Base-by-base conservation (phyloP, 1,140 invertebrate species). In the Lepidurus arcticus region DNA sequence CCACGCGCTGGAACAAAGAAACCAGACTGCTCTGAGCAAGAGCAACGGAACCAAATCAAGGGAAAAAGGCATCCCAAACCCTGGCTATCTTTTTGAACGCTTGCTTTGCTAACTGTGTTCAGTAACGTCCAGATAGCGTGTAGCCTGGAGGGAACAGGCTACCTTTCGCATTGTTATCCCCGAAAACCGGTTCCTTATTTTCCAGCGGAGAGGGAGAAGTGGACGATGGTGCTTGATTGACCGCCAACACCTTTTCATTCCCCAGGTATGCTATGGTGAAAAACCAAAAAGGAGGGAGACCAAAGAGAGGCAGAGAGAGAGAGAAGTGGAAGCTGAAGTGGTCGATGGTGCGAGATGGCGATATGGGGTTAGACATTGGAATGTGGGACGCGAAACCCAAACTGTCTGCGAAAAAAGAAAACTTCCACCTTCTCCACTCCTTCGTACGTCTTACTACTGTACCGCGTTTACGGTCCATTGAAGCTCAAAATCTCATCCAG, bases 171-270 rank as follows among this genome's bases (percentile, higher is more conserved):
- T 65, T 65, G 53, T 65, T 65, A 65, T 21, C 45, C 45, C 45
- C 8, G 9, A 21, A 65, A 65, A 65, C 53, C 53, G 53, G 53
- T 65, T 65, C 21, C 16, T 13, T 5, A 21, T 65, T 65, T 7
- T 65, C 16, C 13, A 16, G 4, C 16, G n/a, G 53, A 65, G 21
- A 21, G 53, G 53, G 16, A 65, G 21, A 65, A 65, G 53, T 5
- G 53, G 53, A 65, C 53, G 53, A 21, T 65, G 53, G 53, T 21
- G 53, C 53, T 65, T 65, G 53, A 65, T 65, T 65, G 53, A 65
- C 53, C 53, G 53, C 53, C 53, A 65, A 65, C 53, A 65, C 53
- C 53, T 65, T 76, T 76, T 76, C 76, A 76, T 76, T 65, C 45
- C 75, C 21, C 34, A 45, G 24, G 44, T 53, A 53, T 76, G 76